Evolutionary conservation across 2,888 invertebrate species (phyloP), one percentile per base, ranked within the genome.

Genomic region (Quadriops clusia): DNA sequence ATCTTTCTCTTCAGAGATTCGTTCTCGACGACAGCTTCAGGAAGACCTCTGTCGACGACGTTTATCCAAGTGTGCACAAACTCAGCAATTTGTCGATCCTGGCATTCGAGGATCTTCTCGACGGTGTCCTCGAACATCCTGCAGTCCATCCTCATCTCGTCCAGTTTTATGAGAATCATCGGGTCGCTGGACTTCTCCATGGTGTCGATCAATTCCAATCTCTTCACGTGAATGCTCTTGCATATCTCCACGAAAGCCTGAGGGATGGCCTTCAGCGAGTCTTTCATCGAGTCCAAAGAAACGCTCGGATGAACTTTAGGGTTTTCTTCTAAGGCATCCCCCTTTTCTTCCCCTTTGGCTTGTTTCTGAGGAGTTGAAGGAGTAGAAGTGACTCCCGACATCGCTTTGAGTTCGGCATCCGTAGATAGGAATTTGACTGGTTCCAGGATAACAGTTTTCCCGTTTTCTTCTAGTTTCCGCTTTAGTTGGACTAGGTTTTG

Each of bases 381-480:
- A n/a, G n/a, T n/a, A n/a, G n/a, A n/a, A n/a, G n/a, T n/a, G n/a
- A n/a, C n/a, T n/a, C n/a, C n/a, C n/a, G n/a, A n/a, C n/a, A n/a
- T n/a, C n/a, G n/a, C n/a, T n/a, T n/a, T n/a, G n/a, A n/a, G n/a
- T n/a, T n/a, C n/a, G n/a, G n/a, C n/a, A n/a, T n/a, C n/a, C n/a
- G n/a, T n/a, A n/a, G n/a, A n/a, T 12, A 33, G 17, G 9, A 42
- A 23, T 13, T 37, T 40, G 7, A 44, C 17, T 2, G 36, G 33
- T n/a, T 45, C 43, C 8, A 58, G 27, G 8, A 43, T 42, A 3
- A 58, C 53, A 4, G 31, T 30, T 37, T 54, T 54, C 3, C 59
- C 59, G 13, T 47, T 34, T 23, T 54, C 53, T 22, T 55, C 54
- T 10, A 60, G 37, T 33, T 53, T 51, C 9, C 51, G 54, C 34